phyloP scores from a whole-genome alignment of 2,113 vertebrate genomes.

The Cyanoliseus patagonus region DNA sequence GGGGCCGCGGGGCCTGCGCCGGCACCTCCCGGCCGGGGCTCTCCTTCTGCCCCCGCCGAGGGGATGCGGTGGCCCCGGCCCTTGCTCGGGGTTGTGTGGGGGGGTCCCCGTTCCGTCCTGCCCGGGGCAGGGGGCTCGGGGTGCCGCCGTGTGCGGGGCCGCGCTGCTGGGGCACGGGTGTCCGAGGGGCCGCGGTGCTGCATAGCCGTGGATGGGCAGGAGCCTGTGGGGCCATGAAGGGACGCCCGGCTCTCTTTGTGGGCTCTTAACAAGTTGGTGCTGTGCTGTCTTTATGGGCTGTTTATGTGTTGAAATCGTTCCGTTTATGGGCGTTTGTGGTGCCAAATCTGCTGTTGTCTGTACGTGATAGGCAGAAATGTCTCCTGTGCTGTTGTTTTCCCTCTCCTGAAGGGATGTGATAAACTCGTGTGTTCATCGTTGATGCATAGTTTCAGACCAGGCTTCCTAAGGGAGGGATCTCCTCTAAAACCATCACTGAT shows the following conservation, averaged over 20 bases:
- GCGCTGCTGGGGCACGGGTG: not conserved
- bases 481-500: not conserved
- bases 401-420: not conserved
- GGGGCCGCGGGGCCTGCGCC: not conserved
- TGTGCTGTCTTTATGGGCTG: not conserved
- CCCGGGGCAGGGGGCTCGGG: not conserved
- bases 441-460: not conserved
- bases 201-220: too few species aligned
- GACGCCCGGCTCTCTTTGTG: rapidly evolving
- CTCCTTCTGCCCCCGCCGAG: not conserved
- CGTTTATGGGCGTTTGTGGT: rapidly evolving
- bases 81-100: not conserved
- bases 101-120: too few species aligned
- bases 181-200: not conserved
- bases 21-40: not conserved
- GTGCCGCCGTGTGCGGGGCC: not conserved
- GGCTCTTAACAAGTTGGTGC: rapidly evolving
- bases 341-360: not conserved
- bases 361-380: rapidly evolving
- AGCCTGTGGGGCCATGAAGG: not conserved
- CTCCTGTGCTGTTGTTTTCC: not conserved
- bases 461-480: not conserved
- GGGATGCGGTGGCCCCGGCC: not conserved
- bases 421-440: not conserved
- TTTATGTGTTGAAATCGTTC: rapidly evolving